Conservation (phyloP, 92 coral and sea anemone genomes). For the Porites cylindrica region DNA sequence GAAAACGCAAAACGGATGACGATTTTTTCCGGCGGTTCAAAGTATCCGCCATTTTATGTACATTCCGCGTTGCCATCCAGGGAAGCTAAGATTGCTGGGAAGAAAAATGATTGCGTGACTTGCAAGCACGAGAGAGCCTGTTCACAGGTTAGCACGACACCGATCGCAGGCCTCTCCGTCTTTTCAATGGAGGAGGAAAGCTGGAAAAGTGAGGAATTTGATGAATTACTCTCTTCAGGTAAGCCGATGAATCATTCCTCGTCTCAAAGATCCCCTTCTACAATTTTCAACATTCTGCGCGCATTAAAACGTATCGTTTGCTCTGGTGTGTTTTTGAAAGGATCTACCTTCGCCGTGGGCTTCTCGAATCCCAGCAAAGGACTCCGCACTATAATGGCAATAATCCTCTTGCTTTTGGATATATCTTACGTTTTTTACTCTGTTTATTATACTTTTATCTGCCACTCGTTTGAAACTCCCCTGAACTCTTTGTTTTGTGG, state of each 20-base stretch:
- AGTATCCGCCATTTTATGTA: constrained; percentile 81
- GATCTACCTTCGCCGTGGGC: constrained; percentile 53
- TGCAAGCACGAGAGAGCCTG: too few relatives aligned
- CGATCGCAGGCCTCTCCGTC: too few relatives aligned
- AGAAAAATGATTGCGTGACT: constrained; percentile 30
- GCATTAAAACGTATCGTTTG: constrained; percentile 24
- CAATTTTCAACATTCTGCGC: neutral
- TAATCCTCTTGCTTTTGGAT: constrained; percentile 43
- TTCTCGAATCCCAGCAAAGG: constrained; percentile 70
- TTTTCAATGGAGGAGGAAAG: constrained; percentile 9
- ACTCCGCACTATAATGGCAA: constrained; percentile 41
- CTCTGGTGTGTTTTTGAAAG: constrained; percentile 61
- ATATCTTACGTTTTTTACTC: constrained; percentile 34
- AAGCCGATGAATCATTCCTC: neutral
- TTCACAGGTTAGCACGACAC: too few relatives aligned
- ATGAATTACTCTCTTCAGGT: constrained; percentile 16
- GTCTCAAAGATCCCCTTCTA: neutral
- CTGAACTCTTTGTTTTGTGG: constrained; percentile 55
- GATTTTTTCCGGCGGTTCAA: constrained; percentile 36
- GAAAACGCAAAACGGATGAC: neutral
- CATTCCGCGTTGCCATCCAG: constrained; percentile 76
- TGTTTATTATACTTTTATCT: constrained; percentile 41
- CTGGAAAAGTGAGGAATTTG: constrained; percentile 11
- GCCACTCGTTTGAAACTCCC: constrained; percentile 26
- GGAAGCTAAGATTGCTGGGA: constrained; percentile 60